A percentile compares a stretch with the other conserved stretches of the same genome.
Conservation (phyloP, 1,140 invertebrate species). For the Phortica variegata region DNA sequence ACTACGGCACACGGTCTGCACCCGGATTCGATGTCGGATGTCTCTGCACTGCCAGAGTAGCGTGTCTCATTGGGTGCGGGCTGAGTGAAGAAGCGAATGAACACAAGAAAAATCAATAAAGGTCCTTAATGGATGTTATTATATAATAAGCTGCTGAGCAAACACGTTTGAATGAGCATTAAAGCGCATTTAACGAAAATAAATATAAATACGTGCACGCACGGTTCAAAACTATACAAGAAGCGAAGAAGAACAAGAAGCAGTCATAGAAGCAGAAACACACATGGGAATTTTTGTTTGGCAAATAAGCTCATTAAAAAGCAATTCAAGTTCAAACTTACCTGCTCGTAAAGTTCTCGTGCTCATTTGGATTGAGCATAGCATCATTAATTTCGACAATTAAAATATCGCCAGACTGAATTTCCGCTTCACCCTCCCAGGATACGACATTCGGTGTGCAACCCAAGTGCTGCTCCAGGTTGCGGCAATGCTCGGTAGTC, state of each 20-base stretch:
- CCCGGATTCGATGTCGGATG: too few species aligned
- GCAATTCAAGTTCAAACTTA: constrained; percentile 20
- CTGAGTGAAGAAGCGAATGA: too few species aligned
- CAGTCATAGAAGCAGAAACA: background rate
- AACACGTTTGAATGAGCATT: constrained; percentile 41
- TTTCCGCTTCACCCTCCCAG: constrained; percentile 65
- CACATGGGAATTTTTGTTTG: constrained; percentile 2
- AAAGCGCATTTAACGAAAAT: constrained; percentile 38
- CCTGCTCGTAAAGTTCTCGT: constrained; percentile 48
- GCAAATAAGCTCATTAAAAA: background rate
- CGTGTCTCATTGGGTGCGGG: too few species aligned
- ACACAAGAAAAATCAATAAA: constrained; percentile 49
- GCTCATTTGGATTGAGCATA: constrained; percentile 53
- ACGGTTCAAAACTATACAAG: constrained; percentile 5
- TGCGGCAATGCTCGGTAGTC: constrained; percentile 61
- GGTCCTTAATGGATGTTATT: constrained; percentile 48
- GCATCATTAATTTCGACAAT: constrained; percentile 69
- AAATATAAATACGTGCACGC: constrained; percentile 20
- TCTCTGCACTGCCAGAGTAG: too few species aligned
- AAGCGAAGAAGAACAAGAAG: background rate
- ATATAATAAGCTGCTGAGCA: constrained; percentile 46
- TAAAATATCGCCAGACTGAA: constrained; percentile 69
- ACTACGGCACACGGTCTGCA: background rate
- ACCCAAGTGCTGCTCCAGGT: constrained; percentile 22
- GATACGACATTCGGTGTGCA: constrained; percentile 62